Base-by-base conservation (phyloP, 2,113 vertebrate genomes). In the Protobothrops mucrosquamatus region DNA sequence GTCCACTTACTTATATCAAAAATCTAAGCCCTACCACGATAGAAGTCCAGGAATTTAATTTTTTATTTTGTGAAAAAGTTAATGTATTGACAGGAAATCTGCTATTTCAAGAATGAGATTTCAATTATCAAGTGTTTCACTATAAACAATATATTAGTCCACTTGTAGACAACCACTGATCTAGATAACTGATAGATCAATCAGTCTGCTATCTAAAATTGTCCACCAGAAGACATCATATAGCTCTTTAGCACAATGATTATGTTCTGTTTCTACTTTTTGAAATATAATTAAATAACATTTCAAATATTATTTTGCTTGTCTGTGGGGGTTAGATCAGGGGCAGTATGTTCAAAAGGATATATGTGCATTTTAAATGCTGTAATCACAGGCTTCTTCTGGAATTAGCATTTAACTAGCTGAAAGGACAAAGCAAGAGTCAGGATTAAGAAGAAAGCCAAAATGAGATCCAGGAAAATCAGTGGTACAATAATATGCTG, bases 201-300 rank as follows among this genome's bases (percentile, higher is more conserved):
- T 57, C 22, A 56, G 26, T 88, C 23, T 14, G 51, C 85, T 87
- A 24, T 23, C 18, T 87, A 64, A 56, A 0, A 0, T 10, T 90
- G 87, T 86, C 91, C 93, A 89, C 92, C 88, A 93, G 96, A 94
- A 93, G 94, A 59, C 91, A 88, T 85, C 89, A 61, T 57, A 23
- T 26, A 54, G 18, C 59, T 64, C 55, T 89, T 89, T 55, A 56
- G 51, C 18, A 57, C 11, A 24, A 43, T 34, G 22, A 34, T 89
- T 89, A 26, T 22, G 7, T n/a, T 55, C 52, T 9, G 20, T 55
- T 18, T 34, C 51, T 54, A 3, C 55, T 24, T 14, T 29, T 59
- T 7, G 24, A 88, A 34, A 54, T 54, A 88, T 11, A 87, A 46
- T 48, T 51, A 87, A 26, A 48, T 24, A 34, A 88, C 51, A 54